Conservation (phyloP, 2,888 invertebrate species). For the Fragum whitleyi region DNA sequence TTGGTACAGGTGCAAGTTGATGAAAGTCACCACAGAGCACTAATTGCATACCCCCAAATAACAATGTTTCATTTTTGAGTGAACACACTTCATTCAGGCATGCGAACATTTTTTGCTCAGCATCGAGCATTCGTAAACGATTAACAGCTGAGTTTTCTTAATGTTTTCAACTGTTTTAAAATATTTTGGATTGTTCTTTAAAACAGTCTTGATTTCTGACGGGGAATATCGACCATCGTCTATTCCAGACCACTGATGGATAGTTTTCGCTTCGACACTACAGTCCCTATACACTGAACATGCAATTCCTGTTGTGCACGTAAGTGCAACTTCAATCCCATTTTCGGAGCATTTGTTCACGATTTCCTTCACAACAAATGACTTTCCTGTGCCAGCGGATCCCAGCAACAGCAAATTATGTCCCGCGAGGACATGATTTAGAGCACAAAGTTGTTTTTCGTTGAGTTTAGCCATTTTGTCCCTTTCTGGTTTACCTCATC, state of each 20-base stretch:
- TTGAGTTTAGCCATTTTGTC: conserved; percentile 18
- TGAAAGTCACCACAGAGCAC: conserved; percentile 45
- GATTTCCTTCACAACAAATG: conserved; percentile 28
- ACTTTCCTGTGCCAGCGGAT: conserved; percentile 43
- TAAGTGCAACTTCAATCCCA: conserved; percentile 26
- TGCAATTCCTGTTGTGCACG: conserved; percentile 50
- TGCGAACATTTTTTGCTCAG: conserved; percentile 30
- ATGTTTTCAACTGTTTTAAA: conserved; percentile 27
- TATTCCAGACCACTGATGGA: conserved; percentile 50
- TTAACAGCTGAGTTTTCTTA: conserved; percentile 35
- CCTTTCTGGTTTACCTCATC: neutral
- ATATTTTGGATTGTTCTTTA: conserved; percentile 35
- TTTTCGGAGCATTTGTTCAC: neutral
- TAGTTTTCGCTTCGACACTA: conserved; percentile 34
- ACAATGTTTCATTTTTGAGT: conserved; percentile 17
- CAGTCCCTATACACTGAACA: conserved; percentile 27
- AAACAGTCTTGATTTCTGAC: conserved; percentile 34
- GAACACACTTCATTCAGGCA: conserved; percentile 40
- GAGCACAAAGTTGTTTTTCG: conserved; percentile 33
- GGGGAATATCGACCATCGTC: conserved; percentile 41
- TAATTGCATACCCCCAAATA: conserved; percentile 52
- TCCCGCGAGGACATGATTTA: conserved; percentile 27
- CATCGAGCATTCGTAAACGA: conserved; percentile 53
- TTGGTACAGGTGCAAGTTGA: conserved; percentile 52
- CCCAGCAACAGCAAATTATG: conserved; percentile 43